Base-by-base conservation (phyloP, 2,888 invertebrate genomes). In the Parnassius orleans region DNA sequence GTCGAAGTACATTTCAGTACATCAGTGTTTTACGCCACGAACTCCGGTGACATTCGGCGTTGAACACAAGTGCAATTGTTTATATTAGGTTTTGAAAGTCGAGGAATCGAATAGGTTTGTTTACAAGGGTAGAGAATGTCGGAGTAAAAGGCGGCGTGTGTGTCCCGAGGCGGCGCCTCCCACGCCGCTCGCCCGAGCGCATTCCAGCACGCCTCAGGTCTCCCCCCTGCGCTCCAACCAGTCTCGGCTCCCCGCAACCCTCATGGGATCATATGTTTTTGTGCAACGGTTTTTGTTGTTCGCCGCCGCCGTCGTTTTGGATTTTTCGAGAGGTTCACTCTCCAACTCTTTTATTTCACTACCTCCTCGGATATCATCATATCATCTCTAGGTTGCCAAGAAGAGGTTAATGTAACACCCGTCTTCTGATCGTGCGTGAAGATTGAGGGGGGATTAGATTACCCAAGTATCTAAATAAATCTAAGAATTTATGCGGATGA, bases 201-300 rank as follows among this genome's bases (percentile, higher is more conserved):
- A 90, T 90, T 91, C 91, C 90, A 88, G 86, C 91, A 90, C 90
- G 90, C 90, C 90, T 87, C 83, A 79, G 81, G 80, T 76, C 81
- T 79, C 80, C 83, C 81, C 71, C 67, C 68, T 24, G 76, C 70
- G 72, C 68, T 47, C 78, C 67, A 78, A 69, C 74, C 72, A 68
- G 68, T 59, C 68, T 65, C 64, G 60, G 68, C 64, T 72, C 74
- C 83, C 86, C 84, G 72, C 77, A 77, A 81, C 86, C 87, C 87
- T 85, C 89, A 83, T 85, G 86, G 87, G 90, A 90, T 91, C 91
- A 91, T 91, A 91, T 91, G 91, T 91, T 91, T 91, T 91, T 91
- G 86, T 90, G 88, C 90, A 91, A 90, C 91, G 90, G 91, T 91
- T 91, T 91, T 91, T 91, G 90, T 90, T 89, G 89, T 90, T 90